Evolutionary conservation across 1,140 invertebrate species (phyloP).

Genomic region (Pissodes strobi): DNA sequence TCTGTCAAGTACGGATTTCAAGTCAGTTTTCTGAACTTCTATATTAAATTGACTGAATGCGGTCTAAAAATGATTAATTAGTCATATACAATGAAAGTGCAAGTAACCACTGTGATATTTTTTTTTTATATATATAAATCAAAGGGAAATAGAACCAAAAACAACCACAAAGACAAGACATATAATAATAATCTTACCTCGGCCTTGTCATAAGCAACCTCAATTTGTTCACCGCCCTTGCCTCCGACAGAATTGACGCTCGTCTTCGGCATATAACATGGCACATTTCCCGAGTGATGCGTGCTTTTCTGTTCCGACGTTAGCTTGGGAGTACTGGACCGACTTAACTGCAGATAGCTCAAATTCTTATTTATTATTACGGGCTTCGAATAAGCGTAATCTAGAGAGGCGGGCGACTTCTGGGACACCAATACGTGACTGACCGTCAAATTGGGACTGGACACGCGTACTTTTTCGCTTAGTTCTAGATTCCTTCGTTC

Average conservation of each 20-base stretch:
- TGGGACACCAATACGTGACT: background rate
- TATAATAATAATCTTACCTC: too few relatives aligned
- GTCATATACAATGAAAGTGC: too few relatives aligned
- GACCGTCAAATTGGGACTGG: background rate
- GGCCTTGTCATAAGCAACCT: background rate
- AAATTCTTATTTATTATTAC: constrained; percentile 35
- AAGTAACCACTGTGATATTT: too few relatives aligned
- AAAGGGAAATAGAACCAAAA: too few relatives aligned
- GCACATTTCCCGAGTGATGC: constrained; percentile 25
- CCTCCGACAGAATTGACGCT: too few relatives aligned
- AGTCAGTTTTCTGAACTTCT: too few relatives aligned
- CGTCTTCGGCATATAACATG: constrained; percentile 49
- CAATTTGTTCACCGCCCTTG: constrained; percentile 3
- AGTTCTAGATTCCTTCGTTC: constrained; percentile 15
- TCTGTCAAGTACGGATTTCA: too few relatives aligned
- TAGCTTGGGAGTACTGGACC: constrained; percentile 6
- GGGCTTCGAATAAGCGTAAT: constrained; percentile 29
- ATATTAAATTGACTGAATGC: too few relatives aligned
- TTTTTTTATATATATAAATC: too few relatives aligned
- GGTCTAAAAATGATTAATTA: too few relatives aligned
- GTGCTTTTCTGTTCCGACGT: too few relatives aligned
- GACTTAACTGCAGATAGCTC: constrained; percentile 1
- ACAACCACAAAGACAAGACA: too few relatives aligned
- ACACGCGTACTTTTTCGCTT: constrained; percentile 3
- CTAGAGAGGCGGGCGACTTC: background rate